Percentiles rank a stretch among this genome's conserved stretches.
phyloP scores from a whole-genome alignment of 2,113 vertebrate genomes.

The Macquaria australasica region DNA sequence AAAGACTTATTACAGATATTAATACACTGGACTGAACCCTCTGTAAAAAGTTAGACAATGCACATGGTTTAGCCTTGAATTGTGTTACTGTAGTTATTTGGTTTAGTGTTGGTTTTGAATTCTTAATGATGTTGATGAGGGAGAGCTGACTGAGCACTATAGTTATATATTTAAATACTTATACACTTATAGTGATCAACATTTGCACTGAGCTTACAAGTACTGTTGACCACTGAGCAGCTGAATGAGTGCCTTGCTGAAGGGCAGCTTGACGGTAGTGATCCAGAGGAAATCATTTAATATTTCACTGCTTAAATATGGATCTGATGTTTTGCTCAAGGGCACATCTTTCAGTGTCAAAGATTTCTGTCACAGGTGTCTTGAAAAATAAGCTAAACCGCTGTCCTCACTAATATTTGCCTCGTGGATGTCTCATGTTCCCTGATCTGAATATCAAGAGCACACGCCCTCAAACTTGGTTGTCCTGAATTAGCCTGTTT shows the following conservation, averaged over 20 bases:
- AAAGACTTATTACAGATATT: background rate
- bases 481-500: constrained; percentile 21
- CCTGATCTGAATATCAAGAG: constrained; percentile 6
- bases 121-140: background rate
- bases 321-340: background rate
- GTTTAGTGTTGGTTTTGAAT: background rate
- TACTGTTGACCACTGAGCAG: background rate
- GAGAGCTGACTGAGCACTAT: background rate
- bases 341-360: background rate
- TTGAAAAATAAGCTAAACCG: background rate
- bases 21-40: background rate
- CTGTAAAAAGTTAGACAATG: background rate
- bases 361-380: background rate
- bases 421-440: background rate
- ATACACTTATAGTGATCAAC: background rate
- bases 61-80: background rate
- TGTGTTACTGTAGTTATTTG: background rate
- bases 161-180: too few relatives aligned
- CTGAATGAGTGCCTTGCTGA: background rate
- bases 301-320: background rate
- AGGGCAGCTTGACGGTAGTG: background rate
- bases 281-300: background rate
- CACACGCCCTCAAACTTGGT: constrained; percentile 2
- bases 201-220: background rate
- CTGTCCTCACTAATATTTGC: constrained; percentile 2